These are phyloP conservation scores for Pao palembangensis DNA, from an alignment of 2,113 vertebrate species.

Conservation along the genomic window DNA sequence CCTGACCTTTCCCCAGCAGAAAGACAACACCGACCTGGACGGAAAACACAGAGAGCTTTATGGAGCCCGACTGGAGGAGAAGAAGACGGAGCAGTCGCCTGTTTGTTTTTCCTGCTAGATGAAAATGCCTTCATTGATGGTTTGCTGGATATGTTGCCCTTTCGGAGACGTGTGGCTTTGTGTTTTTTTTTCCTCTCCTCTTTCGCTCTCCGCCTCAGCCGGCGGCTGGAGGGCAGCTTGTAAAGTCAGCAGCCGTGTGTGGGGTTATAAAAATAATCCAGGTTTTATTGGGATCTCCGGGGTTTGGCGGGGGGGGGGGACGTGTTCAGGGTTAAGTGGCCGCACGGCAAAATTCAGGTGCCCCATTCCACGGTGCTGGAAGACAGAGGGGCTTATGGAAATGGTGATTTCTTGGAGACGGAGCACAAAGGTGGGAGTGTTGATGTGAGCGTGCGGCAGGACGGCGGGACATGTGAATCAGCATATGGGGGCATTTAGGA, in stretches of 20 bases:
- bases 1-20: conserved; percentile 26
- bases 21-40: conserved; percentile 16
- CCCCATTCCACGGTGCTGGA: too few relatives aligned
- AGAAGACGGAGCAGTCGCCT: conserved; percentile 45
- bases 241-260: conserved; percentile 69
- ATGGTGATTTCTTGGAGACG: conserved; percentile 39
- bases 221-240: conserved; percentile 54
- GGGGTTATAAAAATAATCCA: conserved; percentile 76
- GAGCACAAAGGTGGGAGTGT: conserved; percentile 63
- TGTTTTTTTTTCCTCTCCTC: conserved; percentile 33
- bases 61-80: conserved; percentile 33
- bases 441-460: conserved; percentile 34
- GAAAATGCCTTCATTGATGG: conserved; percentile 68
- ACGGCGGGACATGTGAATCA: conserved; percentile 55
- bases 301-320: conserved; percentile 38
- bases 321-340: conserved; percentile 55
- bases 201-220: conserved; percentile 12
- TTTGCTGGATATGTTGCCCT: conserved; percentile 63
- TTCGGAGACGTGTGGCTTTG: conserved; percentile 36
- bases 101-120: conserved; percentile 70
- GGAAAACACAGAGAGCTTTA: conserved; percentile 22
- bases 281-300: conserved; percentile 72
- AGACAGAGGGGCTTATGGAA: conserved; percentile 54
- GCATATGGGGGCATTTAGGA: conserved; percentile 64
- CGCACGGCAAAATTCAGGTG: conserved; percentile 68